Evolutionary conservation across 2,888 invertebrate genomes (phyloP).

Genomic region (Plusia festucae): DNA sequence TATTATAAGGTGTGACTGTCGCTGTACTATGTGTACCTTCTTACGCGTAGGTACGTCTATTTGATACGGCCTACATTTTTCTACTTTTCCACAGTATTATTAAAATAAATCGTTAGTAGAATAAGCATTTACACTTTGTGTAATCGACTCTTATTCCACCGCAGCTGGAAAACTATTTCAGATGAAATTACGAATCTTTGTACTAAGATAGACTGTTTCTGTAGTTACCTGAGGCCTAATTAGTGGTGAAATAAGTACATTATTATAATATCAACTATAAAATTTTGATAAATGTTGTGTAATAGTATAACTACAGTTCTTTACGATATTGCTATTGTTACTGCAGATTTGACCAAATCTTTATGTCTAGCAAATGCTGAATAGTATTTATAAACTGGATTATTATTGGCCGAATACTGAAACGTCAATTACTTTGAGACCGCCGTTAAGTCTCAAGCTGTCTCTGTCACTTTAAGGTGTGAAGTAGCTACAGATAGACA

Average conservation of each 20-base stretch:
- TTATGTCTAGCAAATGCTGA: constrained; percentile 36
- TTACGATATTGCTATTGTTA: constrained; percentile 36
- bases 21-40: constrained; percentile 26
- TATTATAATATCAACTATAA: constrained; percentile 29
- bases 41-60: constrained; percentile 35
- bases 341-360: constrained; percentile 36
- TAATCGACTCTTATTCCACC: constrained; percentile 33
- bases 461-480: too few relatives aligned
- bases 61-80: constrained; percentile 65
- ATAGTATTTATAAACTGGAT: constrained; percentile 30
- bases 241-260: constrained; percentile 27
- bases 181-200: constrained; percentile 12
- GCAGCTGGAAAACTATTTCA: neutral
- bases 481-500: too few relatives aligned
- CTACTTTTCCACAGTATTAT: constrained; percentile 82
- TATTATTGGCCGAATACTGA: too few relatives aligned
- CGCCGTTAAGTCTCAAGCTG: too few relatives aligned
- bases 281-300: constrained; percentile 44
- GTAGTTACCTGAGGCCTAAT: constrained; percentile 35
- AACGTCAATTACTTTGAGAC: too few relatives aligned
- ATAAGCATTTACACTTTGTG: constrained; percentile 43
- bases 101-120: constrained; percentile 63
- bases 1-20: constrained; percentile 23
- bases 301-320: constrained; percentile 30
- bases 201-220: constrained; percentile 13